Evolutionary conservation across 2,797 vertebrate species (phyloP).

Genomic region (Rhabdomys pumilio): DNA sequence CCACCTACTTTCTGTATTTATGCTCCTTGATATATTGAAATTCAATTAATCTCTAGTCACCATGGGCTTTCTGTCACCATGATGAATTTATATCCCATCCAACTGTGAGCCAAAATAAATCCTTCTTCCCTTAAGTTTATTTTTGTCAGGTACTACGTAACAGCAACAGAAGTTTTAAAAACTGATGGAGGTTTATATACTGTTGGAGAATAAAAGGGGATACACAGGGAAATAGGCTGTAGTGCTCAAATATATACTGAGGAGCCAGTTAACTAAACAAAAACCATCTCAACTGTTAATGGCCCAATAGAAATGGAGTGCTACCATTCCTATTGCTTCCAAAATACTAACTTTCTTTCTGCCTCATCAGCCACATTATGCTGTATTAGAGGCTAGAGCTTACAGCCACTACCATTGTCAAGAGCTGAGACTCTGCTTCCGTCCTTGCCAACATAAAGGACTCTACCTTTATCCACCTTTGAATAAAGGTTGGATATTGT

Average conservation of each 20-base stretch:
- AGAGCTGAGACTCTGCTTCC: background rate
- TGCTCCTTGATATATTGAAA: background rate
- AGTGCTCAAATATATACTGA: background rate
- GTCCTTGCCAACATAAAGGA: background rate
- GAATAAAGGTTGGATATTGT: background rate
- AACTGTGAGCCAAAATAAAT: constrained; percentile 11
- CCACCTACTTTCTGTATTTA: background rate
- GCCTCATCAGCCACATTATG: background rate
- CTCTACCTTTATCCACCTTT: background rate
- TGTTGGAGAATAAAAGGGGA: background rate
- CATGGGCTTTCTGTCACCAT: background rate
- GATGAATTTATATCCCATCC: background rate
- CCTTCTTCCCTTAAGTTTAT: background rate
- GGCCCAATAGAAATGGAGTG: background rate
- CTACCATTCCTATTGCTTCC: background rate
- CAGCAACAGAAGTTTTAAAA: background rate
- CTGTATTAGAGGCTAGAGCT: background rate
- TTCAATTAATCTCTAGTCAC: background rate
- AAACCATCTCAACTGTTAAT: background rate
- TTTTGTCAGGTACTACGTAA: background rate
- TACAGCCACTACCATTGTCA: background rate
- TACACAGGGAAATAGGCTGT: background rate
- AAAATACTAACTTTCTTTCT: background rate
- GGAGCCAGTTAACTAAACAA: background rate
- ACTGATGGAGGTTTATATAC: background rate